Evolutionary conservation across 1,140 invertebrate species (phyloP).

Genomic region (Campodea augens): DNA sequence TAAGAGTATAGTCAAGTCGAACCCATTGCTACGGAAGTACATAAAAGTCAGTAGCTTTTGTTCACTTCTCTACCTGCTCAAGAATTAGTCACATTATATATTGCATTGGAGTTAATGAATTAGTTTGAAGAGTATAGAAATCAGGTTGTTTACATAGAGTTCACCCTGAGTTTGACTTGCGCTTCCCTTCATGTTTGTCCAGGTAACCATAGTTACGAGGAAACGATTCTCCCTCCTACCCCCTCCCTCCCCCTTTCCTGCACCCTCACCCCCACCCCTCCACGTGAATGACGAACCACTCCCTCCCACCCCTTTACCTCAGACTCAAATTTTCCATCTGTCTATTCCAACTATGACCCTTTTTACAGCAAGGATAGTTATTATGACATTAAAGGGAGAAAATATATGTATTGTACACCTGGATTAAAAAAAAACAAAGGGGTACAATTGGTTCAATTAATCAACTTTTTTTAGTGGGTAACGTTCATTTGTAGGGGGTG

Average conservation of each 20-base stretch:
- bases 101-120: background rate
- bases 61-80: too few relatives aligned
- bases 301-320: constrained; percentile 3
- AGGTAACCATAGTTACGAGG: too few relatives aligned
- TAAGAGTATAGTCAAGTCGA: background rate
- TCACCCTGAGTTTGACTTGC: too few relatives aligned
- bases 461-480: too few relatives aligned
- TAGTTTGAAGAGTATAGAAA: background rate
- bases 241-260: background rate
- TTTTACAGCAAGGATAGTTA: background rate
- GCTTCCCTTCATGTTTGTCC: too few relatives aligned
- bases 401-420: too few relatives aligned
- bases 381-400: background rate
- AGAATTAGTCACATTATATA: background rate
- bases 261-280: constrained; percentile 1
- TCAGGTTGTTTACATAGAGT: background rate
- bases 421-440: too few relatives aligned
- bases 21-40: background rate
- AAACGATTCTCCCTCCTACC: constrained; percentile 1
- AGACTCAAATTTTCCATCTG: background rate
- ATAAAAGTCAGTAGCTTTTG: too few relatives aligned
- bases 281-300: background rate
- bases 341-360: background rate
- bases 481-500: too few relatives aligned
- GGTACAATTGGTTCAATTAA: too few relatives aligned